Evolutionary conservation across 1,140 invertebrate genomes (phyloP), one percentile per base, ranked within the genome.

Genomic region (Copidosoma floridanum): DNA sequence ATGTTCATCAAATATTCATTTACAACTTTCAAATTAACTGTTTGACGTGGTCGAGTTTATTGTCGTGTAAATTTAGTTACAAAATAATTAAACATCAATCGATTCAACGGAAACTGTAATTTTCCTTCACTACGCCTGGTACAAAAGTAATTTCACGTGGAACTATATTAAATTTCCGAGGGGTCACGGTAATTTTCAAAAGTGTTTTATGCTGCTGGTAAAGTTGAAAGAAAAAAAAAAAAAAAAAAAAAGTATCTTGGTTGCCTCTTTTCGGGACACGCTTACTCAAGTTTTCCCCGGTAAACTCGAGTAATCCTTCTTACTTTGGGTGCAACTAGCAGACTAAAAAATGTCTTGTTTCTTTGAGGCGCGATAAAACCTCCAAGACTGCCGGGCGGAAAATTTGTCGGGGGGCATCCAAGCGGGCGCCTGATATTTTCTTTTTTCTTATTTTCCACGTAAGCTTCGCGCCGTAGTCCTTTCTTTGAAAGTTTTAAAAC

Each of bases 311-410:
- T 29, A 43, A 54, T 54, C 38, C 16, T 26, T 38, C 21, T 14
- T 16, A 40, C 20, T 52, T 26, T 38, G 21, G 21, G 35, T 23
- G 2, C 24, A 5, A 16, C 32, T 29, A 12, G n/a, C 50, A 26
- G 23, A 37, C 35, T 38, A 27, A 54, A n/a, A 24, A 54, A 43
- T 54, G 26, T 24, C 52, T 27, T 32, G 29, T 41, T 43, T n/a
- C 21, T 32, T 32, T 12, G 29, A 32, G 38, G 5, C n/a, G 38
- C 38, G 38, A 4, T 41, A 41, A 16, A 41, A 41, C 5, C 16
- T n/a, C 16, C 16, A n/a, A n/a, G n/a, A n/a, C n/a, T 24, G 2
- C 35, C 21, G 12, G 18, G 32, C 14, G 12, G 18, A 43, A 21
- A 46, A 46, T 46, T 26, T 46, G 23, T 12, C 20, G n/a, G n/a